Evolutionary conservation across 2,797 vertebrate species (phyloP).

Genomic region (Poeciliopsis gracilis): DNA sequence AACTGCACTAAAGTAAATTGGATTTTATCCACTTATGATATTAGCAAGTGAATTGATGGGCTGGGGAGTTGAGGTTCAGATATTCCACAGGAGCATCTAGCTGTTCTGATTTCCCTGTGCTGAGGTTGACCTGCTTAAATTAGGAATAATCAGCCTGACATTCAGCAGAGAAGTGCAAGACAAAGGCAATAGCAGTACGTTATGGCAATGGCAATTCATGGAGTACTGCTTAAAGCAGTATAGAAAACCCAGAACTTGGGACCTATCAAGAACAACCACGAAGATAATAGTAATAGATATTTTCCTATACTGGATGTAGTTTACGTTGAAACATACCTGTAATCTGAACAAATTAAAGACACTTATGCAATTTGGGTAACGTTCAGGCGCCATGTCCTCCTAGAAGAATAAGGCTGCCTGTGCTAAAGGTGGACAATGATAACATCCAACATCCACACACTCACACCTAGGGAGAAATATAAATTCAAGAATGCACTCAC

Average conservation of each 20-base stretch:
- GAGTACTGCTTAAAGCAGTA: no score
- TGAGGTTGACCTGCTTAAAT: not conserved
- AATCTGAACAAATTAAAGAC: not conserved
- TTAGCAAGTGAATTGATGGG: not conserved
- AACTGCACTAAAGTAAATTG: not conserved
- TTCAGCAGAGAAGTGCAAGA: not conserved
- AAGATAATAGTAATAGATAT: not conserved
- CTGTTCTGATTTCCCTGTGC: not conserved
- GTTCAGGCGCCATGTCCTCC: not conserved
- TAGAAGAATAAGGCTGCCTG: not conserved
- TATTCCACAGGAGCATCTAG: not conserved
- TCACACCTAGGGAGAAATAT: no score
- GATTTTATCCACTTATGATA: not conserved
- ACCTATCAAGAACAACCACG: not conserved
- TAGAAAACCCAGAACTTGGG: not conserved
- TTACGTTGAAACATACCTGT: not conserved
- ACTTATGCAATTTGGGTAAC: not conserved
- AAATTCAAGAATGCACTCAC: conserved; percentile 80
- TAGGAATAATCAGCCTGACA: not conserved
- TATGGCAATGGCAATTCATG: no score
- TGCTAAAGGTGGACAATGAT: not conserved
- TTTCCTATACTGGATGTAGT: not conserved
- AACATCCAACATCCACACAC: no score
- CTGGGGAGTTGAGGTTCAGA: not conserved
- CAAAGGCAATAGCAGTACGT: not conserved